phyloP scores from a whole-genome alignment of 2,797 vertebrate genomes.

The Myotis daubentonii region DNA sequence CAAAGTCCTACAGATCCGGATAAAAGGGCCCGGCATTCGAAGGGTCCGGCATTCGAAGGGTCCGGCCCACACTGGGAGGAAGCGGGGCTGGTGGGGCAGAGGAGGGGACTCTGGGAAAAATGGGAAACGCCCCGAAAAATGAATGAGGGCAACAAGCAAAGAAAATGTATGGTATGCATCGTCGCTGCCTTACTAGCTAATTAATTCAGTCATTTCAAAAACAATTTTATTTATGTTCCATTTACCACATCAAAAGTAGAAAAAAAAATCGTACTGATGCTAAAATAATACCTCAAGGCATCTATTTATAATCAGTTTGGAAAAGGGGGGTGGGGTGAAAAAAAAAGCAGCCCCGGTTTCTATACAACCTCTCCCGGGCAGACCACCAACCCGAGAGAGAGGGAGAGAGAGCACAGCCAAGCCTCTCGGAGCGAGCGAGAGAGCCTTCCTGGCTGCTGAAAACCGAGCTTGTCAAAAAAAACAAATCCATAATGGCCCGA shows the following conservation, averaged over 20 bases:
- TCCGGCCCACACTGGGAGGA: not conserved
- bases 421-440: constrained; percentile 88
- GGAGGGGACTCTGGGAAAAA: not conserved
- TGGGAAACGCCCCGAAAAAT: constrained; percentile 56
- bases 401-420: constrained; percentile 77
- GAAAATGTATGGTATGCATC: constrained; percentile 83
- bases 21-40: not conserved
- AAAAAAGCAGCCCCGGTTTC: constrained; percentile 65
- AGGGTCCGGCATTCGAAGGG: not conserved
- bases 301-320: constrained; percentile 86
- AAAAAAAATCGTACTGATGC: constrained; percentile 79
- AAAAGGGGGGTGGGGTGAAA: constrained; percentile 13
- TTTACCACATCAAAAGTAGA: constrained; percentile 88
- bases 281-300: constrained; percentile 88
- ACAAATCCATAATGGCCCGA: constrained; percentile 98
- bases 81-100: not conserved
- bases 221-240: constrained; percentile 89
- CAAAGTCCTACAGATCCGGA: constrained; percentile 9
- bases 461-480: constrained; percentile 91
- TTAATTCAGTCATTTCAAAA: constrained; percentile 89
- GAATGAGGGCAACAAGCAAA: constrained; percentile 68
- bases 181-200: constrained; percentile 85
- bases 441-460: constrained; percentile 88
- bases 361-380: constrained; percentile 84
- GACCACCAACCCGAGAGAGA: constrained; percentile 82